A percentile compares a stretch with the other conserved stretches of the same genome.
phyloP scores from a whole-genome alignment of 2,797 vertebrate species.

The Momotus momota region DNA sequence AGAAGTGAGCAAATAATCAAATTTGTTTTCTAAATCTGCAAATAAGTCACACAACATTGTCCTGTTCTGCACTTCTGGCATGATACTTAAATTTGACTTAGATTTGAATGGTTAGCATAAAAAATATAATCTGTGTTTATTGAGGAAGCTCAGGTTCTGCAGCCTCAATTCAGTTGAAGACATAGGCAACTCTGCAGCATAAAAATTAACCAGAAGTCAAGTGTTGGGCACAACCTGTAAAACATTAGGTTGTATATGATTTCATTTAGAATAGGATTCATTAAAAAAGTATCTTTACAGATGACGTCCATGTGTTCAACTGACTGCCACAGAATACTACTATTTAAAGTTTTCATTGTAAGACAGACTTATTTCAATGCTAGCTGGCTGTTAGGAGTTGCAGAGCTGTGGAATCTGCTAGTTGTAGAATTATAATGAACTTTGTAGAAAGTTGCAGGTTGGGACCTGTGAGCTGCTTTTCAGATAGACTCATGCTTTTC shows the following conservation, averaged over 20 bases:
- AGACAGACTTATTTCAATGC: background rate
- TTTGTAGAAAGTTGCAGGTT: background rate
- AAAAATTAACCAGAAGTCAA: background rate
- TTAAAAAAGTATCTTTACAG: background rate
- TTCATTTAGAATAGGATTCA: background rate
- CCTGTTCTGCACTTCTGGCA: background rate
- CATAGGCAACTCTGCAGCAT: background rate
- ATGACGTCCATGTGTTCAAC: background rate
- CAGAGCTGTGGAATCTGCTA: background rate
- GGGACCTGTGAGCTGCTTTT: background rate
- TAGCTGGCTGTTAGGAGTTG: background rate
- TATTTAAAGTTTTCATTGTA: background rate
- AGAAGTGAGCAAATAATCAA: background rate
- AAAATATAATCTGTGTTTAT: background rate
- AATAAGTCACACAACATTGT: background rate
- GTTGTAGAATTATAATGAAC: background rate
- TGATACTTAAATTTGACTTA: background rate
- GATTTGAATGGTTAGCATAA: background rate
- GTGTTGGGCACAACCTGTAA: background rate
- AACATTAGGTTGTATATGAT: background rate
- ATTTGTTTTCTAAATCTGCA: background rate
- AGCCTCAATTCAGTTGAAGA: background rate
- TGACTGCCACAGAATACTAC: background rate
- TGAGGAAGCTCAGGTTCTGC: background rate
- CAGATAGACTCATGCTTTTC: background rate